Percentiles rank a stretch among this genome's conserved stretches.
These are phyloP conservation scores for Tangachromis dhanisi DNA, from an alignment of 2,113 vertebrate species.

Conservation along the genomic window DNA sequence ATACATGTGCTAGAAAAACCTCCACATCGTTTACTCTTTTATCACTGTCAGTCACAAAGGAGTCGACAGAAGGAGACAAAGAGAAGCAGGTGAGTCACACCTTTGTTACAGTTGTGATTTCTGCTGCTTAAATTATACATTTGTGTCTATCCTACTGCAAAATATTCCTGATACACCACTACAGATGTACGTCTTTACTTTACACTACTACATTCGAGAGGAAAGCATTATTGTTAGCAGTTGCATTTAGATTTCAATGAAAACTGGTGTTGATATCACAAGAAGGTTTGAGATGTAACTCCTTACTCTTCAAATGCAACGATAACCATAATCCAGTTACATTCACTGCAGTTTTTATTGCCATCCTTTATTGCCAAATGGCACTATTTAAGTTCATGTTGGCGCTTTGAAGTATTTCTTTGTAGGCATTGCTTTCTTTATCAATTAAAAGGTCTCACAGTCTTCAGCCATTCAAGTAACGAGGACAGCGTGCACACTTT, in stretches of 20 bases:
- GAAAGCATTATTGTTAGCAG: neutral
- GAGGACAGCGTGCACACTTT: neutral
- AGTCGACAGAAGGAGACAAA: neutral
- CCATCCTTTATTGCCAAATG: neutral
- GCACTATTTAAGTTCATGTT: neutral
- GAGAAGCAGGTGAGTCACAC: neutral
- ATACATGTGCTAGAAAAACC: neutral
- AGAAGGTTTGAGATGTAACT: neutral
- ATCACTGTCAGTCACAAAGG: neutral
- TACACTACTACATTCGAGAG: rapidly evolving
- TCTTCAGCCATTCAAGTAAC: neutral
- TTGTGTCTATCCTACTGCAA: neutral
- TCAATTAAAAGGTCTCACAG: neutral
- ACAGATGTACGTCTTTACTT: neutral
- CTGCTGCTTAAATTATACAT: neutral
- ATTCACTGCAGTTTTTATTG: neutral
- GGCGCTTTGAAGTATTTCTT: neutral
- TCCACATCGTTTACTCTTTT: neutral
- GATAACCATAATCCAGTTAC: neutral
- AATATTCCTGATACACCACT: neutral
- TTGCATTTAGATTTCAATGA: neutral
- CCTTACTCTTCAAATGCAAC: neutral
- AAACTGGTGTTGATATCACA: neutral
- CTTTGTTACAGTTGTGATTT: neutral
- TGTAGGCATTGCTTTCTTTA: neutral